phyloP scores from a whole-genome alignment of 2,888 invertebrate genomes.

The Ariolimax columbianus region DNA sequence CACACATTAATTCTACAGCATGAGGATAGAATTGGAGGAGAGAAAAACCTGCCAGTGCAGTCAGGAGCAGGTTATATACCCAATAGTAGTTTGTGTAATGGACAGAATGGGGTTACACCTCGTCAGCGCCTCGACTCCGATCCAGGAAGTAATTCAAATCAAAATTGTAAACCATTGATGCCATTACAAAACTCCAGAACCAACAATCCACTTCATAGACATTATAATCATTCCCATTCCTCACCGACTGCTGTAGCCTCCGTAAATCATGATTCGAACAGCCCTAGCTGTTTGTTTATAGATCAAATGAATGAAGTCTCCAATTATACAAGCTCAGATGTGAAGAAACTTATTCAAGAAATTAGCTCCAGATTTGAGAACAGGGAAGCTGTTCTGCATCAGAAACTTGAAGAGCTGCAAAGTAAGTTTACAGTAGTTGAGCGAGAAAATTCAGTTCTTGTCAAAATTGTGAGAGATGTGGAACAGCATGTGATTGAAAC shows the following conservation, averaged over 20 bases:
- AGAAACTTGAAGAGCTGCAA: slow-evolving; percentile 59
- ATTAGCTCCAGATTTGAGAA: neutral
- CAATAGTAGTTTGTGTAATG: neutral
- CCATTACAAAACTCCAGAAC: neutral
- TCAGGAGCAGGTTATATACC: neutral
- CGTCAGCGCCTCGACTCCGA: neutral
- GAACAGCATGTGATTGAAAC: slow-evolving; percentile 62
- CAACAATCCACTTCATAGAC: neutral
- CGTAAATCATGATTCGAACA: neutral
- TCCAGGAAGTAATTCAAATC: neutral
- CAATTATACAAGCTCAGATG: neutral
- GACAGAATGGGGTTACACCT: neutral
- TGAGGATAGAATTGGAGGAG: neutral
- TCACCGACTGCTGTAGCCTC: neutral
- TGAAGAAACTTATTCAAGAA: slow-evolving; percentile 15
- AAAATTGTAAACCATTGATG: neutral
- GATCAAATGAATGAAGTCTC: neutral
- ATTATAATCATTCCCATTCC: neutral
- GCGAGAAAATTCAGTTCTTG: slow-evolving; percentile 62
- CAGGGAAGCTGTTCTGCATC: slow-evolving; percentile 59
- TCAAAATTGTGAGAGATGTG: slow-evolving; percentile 62
- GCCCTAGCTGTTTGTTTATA: neutral
- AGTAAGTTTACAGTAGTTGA: slow-evolving; percentile 63
- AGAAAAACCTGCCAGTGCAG: neutral
- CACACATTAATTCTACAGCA: neutral